These are phyloP conservation scores for Otis tarda DNA, from an alignment of 2,113 vertebrate species.

Conservation along the genomic window DNA sequence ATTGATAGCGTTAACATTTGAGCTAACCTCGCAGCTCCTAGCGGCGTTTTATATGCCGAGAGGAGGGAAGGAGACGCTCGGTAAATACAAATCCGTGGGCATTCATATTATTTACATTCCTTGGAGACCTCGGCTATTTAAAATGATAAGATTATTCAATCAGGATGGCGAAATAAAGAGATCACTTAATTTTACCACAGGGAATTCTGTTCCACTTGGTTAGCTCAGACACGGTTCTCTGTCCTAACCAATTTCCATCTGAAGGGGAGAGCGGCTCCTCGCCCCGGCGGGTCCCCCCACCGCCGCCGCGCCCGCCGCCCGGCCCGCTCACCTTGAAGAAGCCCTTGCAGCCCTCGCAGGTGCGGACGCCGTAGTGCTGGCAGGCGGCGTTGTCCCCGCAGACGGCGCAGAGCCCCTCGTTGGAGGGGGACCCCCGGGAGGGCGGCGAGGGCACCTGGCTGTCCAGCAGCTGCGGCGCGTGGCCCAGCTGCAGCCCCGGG, in stretches of 20 bases:
- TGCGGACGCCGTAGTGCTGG: constrained; percentile 96
- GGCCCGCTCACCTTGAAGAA: constrained; percentile 91
- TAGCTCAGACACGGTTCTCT: constrained; percentile 80
- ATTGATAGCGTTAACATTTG: constrained; percentile 76
- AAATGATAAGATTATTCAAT: constrained; percentile 87
- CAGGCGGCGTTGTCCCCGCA: constrained; percentile 98
- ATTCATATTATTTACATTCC: constrained; percentile 92
- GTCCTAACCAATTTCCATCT: constrained; percentile 83
- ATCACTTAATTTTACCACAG: constrained; percentile 86
- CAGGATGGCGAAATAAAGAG: constrained; percentile 85
- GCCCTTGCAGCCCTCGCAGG: constrained; percentile 96
- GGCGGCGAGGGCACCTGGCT: constrained; percentile 93
- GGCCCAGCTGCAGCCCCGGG: constrained; percentile 92
- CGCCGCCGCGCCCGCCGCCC: background rate
- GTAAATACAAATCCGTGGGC: constrained; percentile 95
- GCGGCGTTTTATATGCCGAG: constrained; percentile 83
- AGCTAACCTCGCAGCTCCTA: constrained; percentile 77
- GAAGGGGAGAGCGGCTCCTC: constrained; percentile 64
- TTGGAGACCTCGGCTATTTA: constrained; percentile 84
- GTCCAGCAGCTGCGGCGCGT: constrained; percentile 94
- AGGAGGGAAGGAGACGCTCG: constrained; percentile 79
- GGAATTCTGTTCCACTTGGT: constrained; percentile 86
- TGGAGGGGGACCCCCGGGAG: constrained; percentile 94
- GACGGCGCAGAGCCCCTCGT: constrained; percentile 96
- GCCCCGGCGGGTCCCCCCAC: constrained; percentile 49